phyloP scores from a whole-genome alignment of 2,797 vertebrate species.

The Cynodonichthys magdalenae region DNA sequence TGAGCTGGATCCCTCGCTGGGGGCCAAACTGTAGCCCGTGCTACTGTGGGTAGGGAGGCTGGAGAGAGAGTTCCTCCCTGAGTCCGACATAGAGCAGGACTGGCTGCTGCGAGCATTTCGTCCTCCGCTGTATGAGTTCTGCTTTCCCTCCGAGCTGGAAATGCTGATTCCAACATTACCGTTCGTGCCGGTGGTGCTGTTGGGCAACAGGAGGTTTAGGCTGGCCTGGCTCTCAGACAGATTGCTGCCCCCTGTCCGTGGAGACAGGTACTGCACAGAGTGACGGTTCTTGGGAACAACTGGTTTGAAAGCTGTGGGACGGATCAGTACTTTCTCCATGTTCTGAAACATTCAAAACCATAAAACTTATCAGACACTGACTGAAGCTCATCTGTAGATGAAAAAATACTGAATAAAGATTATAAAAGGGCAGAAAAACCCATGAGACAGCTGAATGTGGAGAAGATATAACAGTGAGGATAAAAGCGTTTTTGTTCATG shows the following conservation, averaged over 20 bases:
- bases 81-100: conserved; percentile 93
- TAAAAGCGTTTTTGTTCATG: conserved; percentile 27
- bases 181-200: conserved; percentile 14
- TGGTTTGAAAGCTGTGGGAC: conserved; percentile 98
- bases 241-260: conserved; percentile 79
- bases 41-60: conserved; percentile 96
- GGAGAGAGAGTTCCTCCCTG: conserved; percentile 96
- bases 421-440: conserved; percentile 44
- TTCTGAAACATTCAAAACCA: conserved; percentile 79
- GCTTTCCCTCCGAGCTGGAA: conserved; percentile 81
- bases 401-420: no score
- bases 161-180: conserved; percentile 55
- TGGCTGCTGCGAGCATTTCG: conserved; percentile 84
- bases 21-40: conserved; percentile 87
- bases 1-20: conserved; percentile 82
- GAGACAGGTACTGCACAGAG: conserved; percentile 86
- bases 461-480: conserved; percentile 10
- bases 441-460: conserved; percentile 8
- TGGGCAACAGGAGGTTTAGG: conserved; percentile 88
- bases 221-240: conserved; percentile 94
- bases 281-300: conserved; percentile 92
- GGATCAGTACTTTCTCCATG: conserved; percentile 96
- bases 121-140: conserved; percentile 83
- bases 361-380: conserved; percentile 24
- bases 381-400: conserved; percentile 24